phyloP scores from a whole-genome alignment of 2,888 invertebrate species.

The Xestia ashworthii region DNA sequence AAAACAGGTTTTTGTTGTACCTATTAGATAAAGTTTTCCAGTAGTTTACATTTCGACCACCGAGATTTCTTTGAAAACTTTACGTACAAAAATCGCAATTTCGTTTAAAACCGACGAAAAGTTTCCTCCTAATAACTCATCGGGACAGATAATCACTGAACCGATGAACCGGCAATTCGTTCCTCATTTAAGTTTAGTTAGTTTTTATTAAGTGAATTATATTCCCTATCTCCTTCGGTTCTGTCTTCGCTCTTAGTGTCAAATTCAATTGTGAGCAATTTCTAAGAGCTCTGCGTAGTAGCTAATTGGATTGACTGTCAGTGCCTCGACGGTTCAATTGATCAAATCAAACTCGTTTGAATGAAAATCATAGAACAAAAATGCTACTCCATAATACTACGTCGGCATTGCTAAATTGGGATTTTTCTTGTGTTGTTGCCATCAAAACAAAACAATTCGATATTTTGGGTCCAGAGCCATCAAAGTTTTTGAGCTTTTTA shows the following conservation, averaged over 20 bases:
- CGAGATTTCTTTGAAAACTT: not conserved
- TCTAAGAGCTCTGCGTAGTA: conserved; percentile 9
- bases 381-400: not conserved
- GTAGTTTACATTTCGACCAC: not conserved
- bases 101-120: not conserved
- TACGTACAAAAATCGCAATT: not conserved
- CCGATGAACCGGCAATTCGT: not conserved
- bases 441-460: not conserved
- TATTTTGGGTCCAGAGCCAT: not conserved
- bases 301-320: conserved; percentile 41
- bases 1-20: not conserved
- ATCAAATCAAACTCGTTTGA: conserved; percentile 45
- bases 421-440: not conserved
- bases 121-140: conserved; percentile 5
- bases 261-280: conserved; percentile 35
- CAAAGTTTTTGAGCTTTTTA: not conserved
- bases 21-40: not conserved
- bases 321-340: conserved; percentile 15
- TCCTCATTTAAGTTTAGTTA: conserved; percentile 5
- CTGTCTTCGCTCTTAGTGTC: conserved; percentile 9
- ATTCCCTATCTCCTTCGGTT: not conserved
- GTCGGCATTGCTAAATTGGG: not conserved
- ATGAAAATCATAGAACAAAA: conserved; percentile 12
- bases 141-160: not conserved
- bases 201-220: conserved; percentile 1